phyloP scores from a whole-genome alignment of 2,797 vertebrate genomes.

The Ficedula albicollis region DNA sequence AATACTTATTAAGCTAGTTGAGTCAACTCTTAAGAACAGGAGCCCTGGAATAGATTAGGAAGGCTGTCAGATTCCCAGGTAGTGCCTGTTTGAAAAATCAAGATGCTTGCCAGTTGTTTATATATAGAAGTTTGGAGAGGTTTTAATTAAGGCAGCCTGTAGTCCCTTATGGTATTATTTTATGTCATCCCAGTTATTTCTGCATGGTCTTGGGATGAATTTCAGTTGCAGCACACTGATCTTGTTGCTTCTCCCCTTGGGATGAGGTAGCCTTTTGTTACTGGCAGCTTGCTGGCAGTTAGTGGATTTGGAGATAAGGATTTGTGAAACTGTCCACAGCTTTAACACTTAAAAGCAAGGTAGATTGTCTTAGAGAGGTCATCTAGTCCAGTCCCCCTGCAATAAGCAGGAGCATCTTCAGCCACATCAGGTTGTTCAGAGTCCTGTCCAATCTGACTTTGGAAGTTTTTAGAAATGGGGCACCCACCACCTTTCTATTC shows the following conservation, averaged over 20 bases:
- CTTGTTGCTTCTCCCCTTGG: neutral
- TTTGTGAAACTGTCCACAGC: neutral
- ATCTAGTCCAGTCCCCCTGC: neutral
- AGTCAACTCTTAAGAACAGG: neutral
- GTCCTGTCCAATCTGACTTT: rapidly evolving
- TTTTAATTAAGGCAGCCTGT: slow-evolving; percentile 29
- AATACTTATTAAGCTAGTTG: neutral
- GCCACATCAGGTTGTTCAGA: neutral
- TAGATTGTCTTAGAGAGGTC: neutral
- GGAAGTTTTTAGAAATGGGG: neutral
- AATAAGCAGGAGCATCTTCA: neutral
- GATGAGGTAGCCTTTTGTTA: neutral
- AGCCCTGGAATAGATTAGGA: neutral
- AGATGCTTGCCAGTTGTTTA: neutral
- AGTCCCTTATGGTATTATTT: neutral
- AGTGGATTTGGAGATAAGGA: neutral
- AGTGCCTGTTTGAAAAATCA: neutral
- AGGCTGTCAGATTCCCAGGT: neutral
- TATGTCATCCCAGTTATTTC: slow-evolving; percentile 22
- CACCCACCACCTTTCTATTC: neutral
- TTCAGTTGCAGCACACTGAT: neutral
- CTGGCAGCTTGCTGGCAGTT: neutral
- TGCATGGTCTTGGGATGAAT: neutral
- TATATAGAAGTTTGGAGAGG: neutral
- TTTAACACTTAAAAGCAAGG: neutral